A percentile compares a stretch with the other conserved stretches of the same genome.
Conservation (phyloP, 1,140 invertebrate genomes). For the Drosophila mauritiana region DNA sequence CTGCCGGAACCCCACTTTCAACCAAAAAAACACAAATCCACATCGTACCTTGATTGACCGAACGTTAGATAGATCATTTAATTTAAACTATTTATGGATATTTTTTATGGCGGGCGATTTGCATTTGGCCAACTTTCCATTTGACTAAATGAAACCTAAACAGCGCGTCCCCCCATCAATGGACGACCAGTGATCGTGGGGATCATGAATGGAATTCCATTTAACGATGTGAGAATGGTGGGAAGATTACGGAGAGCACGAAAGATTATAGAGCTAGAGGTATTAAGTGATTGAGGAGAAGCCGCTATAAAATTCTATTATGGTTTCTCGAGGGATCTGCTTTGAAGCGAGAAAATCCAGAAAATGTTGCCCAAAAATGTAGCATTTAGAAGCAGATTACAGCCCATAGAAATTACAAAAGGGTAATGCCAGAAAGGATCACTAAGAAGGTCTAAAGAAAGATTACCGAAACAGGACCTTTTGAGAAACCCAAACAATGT, state of each 20-base stretch:
- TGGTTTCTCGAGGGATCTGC: neutral
- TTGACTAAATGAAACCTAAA: slow-evolving; percentile 18
- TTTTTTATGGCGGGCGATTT: slow-evolving; percentile 42
- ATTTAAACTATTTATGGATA: slow-evolving; percentile 51
- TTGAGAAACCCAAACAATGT: too few relatives aligned
- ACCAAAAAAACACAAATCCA: neutral
- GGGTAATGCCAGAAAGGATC: neutral
- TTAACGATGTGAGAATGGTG: slow-evolving; percentile 33
- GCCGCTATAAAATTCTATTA: slow-evolving; percentile 8
- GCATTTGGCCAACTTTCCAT: slow-evolving; percentile 52
- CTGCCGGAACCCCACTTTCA: slow-evolving; percentile 5
- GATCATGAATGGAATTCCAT: slow-evolving; percentile 27
- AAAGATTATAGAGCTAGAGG: slow-evolving; percentile 10
- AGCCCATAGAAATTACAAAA: neutral
- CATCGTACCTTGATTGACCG: slow-evolving; percentile 43
- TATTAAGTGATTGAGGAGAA: neutral
- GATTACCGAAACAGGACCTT: too few relatives aligned
- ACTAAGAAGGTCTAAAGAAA: neutral
- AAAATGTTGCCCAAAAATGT: neutral
- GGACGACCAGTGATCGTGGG: neutral
- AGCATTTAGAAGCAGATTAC: neutral
- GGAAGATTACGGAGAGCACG: slow-evolving; percentile 1
- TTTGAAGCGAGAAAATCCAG: neutral
- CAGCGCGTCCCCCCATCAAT: slow-evolving; percentile 9
- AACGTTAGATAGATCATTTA: slow-evolving; percentile 37